These are phyloP conservation scores for Anniella stebbinsi DNA, from an alignment of 2,797 vertebrate genomes.

Conservation along the genomic window DNA sequence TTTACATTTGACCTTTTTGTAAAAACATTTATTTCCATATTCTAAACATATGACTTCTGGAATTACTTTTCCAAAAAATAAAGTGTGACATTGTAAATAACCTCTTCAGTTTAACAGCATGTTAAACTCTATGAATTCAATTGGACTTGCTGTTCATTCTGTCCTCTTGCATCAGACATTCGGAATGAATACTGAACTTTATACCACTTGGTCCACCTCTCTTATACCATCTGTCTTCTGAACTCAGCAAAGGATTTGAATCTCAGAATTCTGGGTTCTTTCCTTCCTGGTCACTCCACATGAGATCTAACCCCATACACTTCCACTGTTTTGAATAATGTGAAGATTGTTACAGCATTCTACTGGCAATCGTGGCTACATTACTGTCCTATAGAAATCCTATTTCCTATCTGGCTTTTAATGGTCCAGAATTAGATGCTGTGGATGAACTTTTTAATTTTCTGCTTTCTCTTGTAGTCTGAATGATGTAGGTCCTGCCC, in stretches of 20 bases:
- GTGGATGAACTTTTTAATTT: too few species aligned
- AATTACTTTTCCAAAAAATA: conserved; percentile 58
- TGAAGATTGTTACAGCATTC: background rate
- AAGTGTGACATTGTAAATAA: conserved; percentile 68
- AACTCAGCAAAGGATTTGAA: conserved; percentile 39
- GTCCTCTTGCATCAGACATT: conserved; percentile 60
- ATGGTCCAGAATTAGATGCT: too few species aligned
- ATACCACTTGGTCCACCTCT: conserved; percentile 49
- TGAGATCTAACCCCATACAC: background rate
- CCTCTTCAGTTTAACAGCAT: conserved; percentile 63
- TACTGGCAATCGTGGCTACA: background rate
- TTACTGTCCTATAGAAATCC: background rate
- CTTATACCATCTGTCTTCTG: conserved; percentile 48
- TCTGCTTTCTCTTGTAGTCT: background rate
- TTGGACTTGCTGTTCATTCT: conserved; percentile 64
- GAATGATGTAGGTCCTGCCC: background rate
- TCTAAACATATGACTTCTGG: conserved; percentile 69
- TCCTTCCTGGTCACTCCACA: background rate
- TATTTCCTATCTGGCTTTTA: too few species aligned
- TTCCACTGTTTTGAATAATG: background rate
- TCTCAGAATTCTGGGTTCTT: conserved; percentile 37
- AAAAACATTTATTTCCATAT: conserved; percentile 61
- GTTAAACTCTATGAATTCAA: conserved; percentile 64
- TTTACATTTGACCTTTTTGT: conserved; percentile 73
- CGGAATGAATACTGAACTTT: conserved; percentile 59